Evolutionary conservation across 2,797 vertebrate species (phyloP).

Genomic region (Crocidura indochinensis): DNA sequence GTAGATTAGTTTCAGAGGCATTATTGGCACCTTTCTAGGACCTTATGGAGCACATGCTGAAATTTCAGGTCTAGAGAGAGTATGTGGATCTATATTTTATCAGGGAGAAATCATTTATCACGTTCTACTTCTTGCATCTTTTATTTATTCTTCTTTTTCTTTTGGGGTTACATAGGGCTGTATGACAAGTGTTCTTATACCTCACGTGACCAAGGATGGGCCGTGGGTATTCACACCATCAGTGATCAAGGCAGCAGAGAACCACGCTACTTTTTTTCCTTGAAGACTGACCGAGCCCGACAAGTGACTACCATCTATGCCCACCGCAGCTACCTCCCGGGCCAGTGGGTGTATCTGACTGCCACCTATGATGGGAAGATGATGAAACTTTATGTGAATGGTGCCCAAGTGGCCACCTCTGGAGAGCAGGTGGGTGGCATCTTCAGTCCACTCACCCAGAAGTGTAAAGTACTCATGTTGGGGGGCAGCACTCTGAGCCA

Average conservation of each 20-base stretch:
- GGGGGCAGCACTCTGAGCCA: conserved; percentile 97
- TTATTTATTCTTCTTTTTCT: conserved; percentile 90
- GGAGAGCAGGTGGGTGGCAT: conserved; percentile 96
- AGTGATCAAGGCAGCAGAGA: conserved; percentile 97
- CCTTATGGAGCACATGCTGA: conserved; percentile 29
- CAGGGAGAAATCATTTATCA: conserved; percentile 62
- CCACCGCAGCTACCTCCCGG: conserved; percentile 95
- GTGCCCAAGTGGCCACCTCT: conserved; percentile 97
- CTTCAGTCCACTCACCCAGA: conserved; percentile 97
- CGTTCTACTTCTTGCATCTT: conserved; percentile 68
- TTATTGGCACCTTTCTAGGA: not conserved
- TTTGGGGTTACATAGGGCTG: conserved; percentile 93
- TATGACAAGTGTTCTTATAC: conserved; percentile 99
- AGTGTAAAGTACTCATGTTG: conserved; percentile 98
- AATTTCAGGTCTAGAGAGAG: not conserved
- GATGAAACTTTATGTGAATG: conserved; percentile 98
- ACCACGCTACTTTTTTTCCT: conserved; percentile 98
- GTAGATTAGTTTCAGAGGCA: conserved; percentile 49
- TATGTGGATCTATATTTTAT: conserved; percentile 40
- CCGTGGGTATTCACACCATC: conserved; percentile 96
- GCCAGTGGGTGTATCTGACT: conserved; percentile 96
- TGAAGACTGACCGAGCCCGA: conserved; percentile 98
- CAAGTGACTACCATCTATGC: conserved; percentile 96
- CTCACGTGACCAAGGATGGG: conserved; percentile 98
- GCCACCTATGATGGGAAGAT: conserved; percentile 95